Evolutionary conservation across 2,888 invertebrate genomes (phyloP), one percentile per base, ranked within the genome.

Genomic region (Zele albiditarsus): DNA sequence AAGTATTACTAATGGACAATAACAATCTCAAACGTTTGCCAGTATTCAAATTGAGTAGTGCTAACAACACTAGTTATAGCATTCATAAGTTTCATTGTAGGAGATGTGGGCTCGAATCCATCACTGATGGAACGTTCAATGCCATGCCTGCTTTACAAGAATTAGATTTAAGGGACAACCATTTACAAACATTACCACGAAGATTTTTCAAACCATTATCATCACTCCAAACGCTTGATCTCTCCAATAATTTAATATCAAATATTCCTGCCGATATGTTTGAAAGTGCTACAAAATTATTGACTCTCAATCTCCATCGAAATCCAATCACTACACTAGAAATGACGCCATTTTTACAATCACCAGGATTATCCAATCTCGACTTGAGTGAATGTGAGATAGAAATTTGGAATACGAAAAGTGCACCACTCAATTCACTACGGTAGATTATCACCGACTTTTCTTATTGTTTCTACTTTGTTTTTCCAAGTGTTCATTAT

Each of bases 61-160:
- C 83, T 49, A 82, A 85, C 67, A 83, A 85, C 42, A 82, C 84
- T 31, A 84, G 84, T 2, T 89, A 81, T 79, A 93, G 92, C 79
- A 92, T 94, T 75, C 93, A 93, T 85, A 91, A 92, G 62, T 93
- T 96, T 83, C 95, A 95, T 80, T 93, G 95, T 23, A 93, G 94
- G 3, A 92, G 94, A 85, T 96, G 95, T 85, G 93, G 93, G 12
- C 91, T 96, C 23, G 91, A 92, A 66, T 91, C 91, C 76, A 90
- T 94, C 72, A 91, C 91, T 60, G 91, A 92, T 79, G 92, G 92
- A 79, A 93, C 94, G 0, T 93, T 96, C 84, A 92, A 92, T 80
- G 92, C 93, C 2, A 94, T 96, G 92, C 93, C 94, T 1, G 93
- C 93, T 49, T 86, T 96, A 80, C 91, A 92, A 2, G 92, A 91